Base-by-base conservation (phyloP, 2,113 vertebrate species). In the Aspiorhynchus laticeps region DNA sequence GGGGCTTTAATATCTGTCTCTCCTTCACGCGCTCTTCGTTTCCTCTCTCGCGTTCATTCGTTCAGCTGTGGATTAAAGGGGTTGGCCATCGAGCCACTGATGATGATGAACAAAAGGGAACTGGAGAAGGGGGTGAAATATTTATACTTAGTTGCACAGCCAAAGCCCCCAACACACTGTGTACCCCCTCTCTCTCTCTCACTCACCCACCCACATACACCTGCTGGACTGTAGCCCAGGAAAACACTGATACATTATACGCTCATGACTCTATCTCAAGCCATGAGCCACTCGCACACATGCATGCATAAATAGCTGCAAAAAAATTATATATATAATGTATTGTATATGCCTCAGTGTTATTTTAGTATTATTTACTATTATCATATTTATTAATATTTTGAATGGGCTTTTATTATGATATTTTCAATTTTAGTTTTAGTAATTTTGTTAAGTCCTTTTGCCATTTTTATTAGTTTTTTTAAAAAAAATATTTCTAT, bases 71-170 rank as follows among this genome's bases (percentile, higher is more conserved):
- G 43, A 41, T 88, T 80, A 80, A 80, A 87, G 78, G 38, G 83
- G 33, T 69, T 79, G 88, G 82, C 85, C 65, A 59, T 74, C 12
- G 8, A 85, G 86, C 86, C 36, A 31, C 80, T 53, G 36, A 77
- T 84, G 82, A 46, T 56, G 43, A 85, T 88, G 65, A 82, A 91
- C 92, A 94, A 94, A 93, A 91, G 91, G 93, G 71, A 95, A 94
- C 36, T 43, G 89, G 94, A 95, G 93, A 93, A 87, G 56, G 86
- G 86, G 87, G 83, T 93, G 36, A 94, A 94, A 94, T 93, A 94
- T 94, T 95, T 86, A 95, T 94, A 93, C 78, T 83, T 87, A 74
- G 91, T 91, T 82, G 53, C 83, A 83, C 89, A 90, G 87, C 74
- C 77, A 77, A 83, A 75, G 73, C 51, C 53, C 88, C 84, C 43